These are phyloP conservation scores for Meghimatium bilineatum DNA, from an alignment of 2,888 invertebrate species.

Conservation along the genomic window DNA sequence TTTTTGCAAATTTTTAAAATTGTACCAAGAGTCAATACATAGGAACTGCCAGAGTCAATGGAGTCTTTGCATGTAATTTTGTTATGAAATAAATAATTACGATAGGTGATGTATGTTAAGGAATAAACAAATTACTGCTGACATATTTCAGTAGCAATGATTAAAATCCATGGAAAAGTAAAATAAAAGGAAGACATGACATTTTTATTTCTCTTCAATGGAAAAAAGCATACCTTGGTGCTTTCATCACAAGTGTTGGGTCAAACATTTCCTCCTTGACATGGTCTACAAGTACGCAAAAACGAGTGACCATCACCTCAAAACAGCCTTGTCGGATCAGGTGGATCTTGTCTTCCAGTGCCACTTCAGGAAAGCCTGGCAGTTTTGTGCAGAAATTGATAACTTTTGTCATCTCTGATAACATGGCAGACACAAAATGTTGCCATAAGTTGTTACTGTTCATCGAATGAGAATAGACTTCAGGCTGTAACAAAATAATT, in stretches of 20 bases:
- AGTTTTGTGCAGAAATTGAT: constrained; percentile 76
- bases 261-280: constrained; percentile 72
- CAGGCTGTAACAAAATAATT: constrained; percentile 56
- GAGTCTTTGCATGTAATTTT: no score
- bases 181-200: no score
- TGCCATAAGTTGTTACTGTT: constrained; percentile 61
- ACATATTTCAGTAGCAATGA: no score
- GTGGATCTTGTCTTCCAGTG: constrained; percentile 73
- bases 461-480: constrained; percentile 60
- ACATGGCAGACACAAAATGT: constrained; percentile 71
- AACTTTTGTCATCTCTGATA: constrained; percentile 75
- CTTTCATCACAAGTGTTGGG: constrained; percentile 71
- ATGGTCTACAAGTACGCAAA: constrained; percentile 72
- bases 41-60: no score
- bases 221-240: constrained; percentile 67
- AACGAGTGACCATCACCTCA: constrained; percentile 75
- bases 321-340: constrained; percentile 77
- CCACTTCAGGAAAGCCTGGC: constrained; percentile 64
- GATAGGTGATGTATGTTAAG: no score
- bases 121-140: no score
- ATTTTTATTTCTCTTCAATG: background rate
- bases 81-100: no score
- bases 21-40: no score
- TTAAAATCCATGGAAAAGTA: no score
- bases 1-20: no score